Base-by-base conservation (phyloP, 2,888 invertebrate genomes). In the Melinopterus prodromus region DNA sequence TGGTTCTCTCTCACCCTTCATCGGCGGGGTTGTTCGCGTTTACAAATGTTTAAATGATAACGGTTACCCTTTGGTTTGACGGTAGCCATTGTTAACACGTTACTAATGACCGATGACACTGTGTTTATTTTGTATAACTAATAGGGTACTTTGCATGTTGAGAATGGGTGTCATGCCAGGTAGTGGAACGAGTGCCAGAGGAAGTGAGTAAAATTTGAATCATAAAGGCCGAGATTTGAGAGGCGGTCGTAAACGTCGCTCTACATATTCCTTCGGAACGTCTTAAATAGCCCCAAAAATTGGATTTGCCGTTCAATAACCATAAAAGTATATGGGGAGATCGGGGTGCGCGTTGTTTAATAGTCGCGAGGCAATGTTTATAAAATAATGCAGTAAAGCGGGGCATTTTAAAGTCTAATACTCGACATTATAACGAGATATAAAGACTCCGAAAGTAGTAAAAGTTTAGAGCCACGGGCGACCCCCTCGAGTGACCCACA, bases 281-380 rank as follows among this genome's bases (percentile, higher is more conserved):
- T 88, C 88, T 89, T 88, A 88, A 89, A 89, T 88, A 88, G 88
- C 88, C 88, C 88, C 89, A 89, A 89, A 89, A 89, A 89, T 89
- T 89, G 89, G 89, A 89, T 89, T 88, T 86, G 88, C 87, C 87
- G 88, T 89, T 89, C 89, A 89, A 89, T 89, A 89, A 88, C 89
- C 88, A 89, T 89, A 89, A 89, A 89, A 89, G 87, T 88, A 89
- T 89, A 89, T 87, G 87, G 87, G 88, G 83, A 26, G 26, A 88
- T 88, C 88, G 85, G 87, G 36, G 87, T 89, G 88, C 88, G 88
- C 87, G 88, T 88, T 88, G 87, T 88, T 89, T 89, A 89, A 89
- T 89, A 88, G 88, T 87, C 85, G 83, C 83, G 84, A 86, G 86
- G 88, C 86, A 86, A 89, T 89, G 89, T 89, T 89, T 89, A 89